Conservation (phyloP, 2,113 vertebrate species). For the Benitochromis conjunctus region DNA sequence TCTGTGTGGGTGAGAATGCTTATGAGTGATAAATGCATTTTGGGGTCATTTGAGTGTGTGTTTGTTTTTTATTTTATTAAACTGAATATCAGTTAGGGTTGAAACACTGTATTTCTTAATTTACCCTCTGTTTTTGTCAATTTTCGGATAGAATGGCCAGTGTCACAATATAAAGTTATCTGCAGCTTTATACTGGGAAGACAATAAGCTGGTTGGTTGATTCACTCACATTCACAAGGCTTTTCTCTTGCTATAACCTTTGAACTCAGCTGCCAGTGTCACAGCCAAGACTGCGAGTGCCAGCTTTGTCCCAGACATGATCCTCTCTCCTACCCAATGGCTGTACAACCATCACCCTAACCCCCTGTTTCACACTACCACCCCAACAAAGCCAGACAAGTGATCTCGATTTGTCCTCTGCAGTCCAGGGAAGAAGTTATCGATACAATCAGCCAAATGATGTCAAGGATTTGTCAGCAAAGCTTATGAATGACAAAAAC, state of each 20-base stretch:
- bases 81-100: constrained; percentile 8
- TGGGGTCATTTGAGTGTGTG: constrained; percentile 2
- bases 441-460: constrained; percentile 92
- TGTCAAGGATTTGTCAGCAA: constrained; percentile 97
- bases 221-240: constrained; percentile 76
- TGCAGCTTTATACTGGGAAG: not conserved
- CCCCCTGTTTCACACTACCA: not conserved
- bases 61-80: constrained; percentile 36
- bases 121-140: constrained; percentile 1
- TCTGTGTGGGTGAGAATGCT: constrained; percentile 69
- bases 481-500: constrained; percentile 98
- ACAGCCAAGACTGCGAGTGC: constrained; percentile 70
- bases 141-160: not conserved
- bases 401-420: constrained; percentile 97
- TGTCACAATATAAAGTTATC: not conserved
- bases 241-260: constrained; percentile 81
- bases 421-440: constrained; percentile 88
- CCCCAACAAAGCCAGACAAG: constrained; percentile 89
- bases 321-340: constrained; percentile 5
- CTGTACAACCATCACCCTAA: not conserved
- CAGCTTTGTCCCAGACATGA: constrained; percentile 79
- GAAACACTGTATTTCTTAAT: not conserved
- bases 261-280: constrained; percentile 90
- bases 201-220: constrained; percentile 80
- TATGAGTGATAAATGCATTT: constrained; percentile 57